Percentiles rank a stretch among this genome's conserved stretches.
Conservation (phyloP, 2,888 invertebrate genomes). For the Chrysotoxum bicinctum region DNA sequence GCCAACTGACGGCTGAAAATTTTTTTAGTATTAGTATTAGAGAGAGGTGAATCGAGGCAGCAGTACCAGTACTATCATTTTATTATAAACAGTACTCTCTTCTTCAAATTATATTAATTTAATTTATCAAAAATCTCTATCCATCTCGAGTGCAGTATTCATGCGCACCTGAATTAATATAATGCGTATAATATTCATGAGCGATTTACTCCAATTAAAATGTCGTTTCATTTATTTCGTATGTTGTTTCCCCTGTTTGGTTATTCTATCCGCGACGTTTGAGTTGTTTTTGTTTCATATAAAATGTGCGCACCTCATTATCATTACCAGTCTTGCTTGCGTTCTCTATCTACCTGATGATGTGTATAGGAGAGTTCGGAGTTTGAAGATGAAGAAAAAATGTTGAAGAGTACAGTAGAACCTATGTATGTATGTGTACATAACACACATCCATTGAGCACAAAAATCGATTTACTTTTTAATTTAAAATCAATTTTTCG, state of each 20-base stretch:
- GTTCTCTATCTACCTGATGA: neutral
- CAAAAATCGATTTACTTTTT: no score
- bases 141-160: constrained; percentile 17
- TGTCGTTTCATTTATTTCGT: constrained; percentile 39
- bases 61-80: no score
- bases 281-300: constrained; percentile 3
- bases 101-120: neutral
- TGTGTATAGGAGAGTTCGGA: neutral
- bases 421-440: no score
- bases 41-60: no score
- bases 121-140: constrained; percentile 1
- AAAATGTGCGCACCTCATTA: constrained; percentile 60
- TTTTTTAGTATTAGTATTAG: no score
- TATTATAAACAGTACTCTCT: neutral
- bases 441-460: no score
- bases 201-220: constrained; percentile 71
- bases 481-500: no score
- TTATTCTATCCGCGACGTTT: constrained; percentile 45
- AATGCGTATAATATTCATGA: constrained; percentile 50
- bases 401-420: constrained; percentile 31
- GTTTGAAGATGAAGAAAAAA: constrained; percentile 23
- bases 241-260: constrained; percentile 45
- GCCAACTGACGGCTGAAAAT: no score
- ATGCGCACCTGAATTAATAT: constrained; percentile 49
- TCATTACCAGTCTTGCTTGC: constrained; percentile 59